phyloP scores from a whole-genome alignment of 2,797 vertebrate genomes.

The Lerista edwardsae region DNA sequence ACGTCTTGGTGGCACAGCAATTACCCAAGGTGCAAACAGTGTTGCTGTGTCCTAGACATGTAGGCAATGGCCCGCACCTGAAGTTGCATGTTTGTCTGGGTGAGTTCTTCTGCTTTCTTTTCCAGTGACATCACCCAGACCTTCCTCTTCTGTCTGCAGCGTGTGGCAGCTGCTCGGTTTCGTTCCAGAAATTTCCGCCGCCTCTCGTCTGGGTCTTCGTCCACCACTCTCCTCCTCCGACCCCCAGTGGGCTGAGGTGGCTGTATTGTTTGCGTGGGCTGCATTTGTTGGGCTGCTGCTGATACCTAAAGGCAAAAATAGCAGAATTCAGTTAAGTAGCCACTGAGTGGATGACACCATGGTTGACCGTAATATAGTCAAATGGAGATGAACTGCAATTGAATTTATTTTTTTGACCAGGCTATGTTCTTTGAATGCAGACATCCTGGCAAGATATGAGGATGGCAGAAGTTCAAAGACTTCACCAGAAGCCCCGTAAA shows the following conservation, averaged over 20 bases:
- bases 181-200: slow-evolving; percentile 97
- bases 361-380: neutral
- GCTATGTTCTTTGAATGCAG: slow-evolving; percentile 10
- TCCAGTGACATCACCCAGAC: slow-evolving; percentile 99
- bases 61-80: slow-evolving; percentile 86
- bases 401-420: neutral
- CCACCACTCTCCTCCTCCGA: slow-evolving; percentile 91
- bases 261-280: slow-evolving; percentile 95
- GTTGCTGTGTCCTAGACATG: slow-evolving; percentile 64
- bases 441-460: slow-evolving; percentile 46
- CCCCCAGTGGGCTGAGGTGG: slow-evolving; percentile 91
- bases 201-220: slow-evolving; percentile 97
- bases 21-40: slow-evolving; percentile 66
- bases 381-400: neutral
- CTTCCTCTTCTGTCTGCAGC: slow-evolving; percentile 99
- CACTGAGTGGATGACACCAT: neutral
- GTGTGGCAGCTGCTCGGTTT: slow-evolving; percentile 95
- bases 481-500: slow-evolving; percentile 41
- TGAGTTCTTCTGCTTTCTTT: slow-evolving; percentile 99
- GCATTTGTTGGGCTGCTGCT: slow-evolving; percentile 96
- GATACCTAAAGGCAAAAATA: slow-evolving; percentile 83
- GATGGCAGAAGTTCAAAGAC: slow-evolving; percentile 67
- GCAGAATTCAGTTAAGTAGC: slow-evolving; percentile 7
- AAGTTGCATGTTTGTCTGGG: slow-evolving; percentile 99
- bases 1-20: slow-evolving; percentile 28